These are phyloP conservation scores for Columba guinea DNA, from an alignment of 2,797 vertebrate genomes.

Conservation along the genomic window DNA sequence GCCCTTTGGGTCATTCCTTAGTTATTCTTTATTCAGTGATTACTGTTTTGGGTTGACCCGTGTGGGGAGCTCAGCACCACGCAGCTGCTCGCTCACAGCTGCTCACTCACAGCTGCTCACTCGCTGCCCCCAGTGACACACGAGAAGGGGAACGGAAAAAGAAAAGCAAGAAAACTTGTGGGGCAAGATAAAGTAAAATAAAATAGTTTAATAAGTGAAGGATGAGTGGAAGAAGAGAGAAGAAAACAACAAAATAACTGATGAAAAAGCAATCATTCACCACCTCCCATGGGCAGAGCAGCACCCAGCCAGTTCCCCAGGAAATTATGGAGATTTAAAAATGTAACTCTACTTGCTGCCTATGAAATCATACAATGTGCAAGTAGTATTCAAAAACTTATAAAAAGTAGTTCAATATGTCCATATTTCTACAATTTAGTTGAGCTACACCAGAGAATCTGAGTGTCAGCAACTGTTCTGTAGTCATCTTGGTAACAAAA, in stretches of 20 bases:
- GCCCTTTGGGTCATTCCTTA: not conserved
- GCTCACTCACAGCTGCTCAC: too few relatives aligned
- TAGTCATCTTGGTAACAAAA: not conserved
- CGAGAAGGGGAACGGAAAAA: not conserved
- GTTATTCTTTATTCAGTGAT: not conserved
- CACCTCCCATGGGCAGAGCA: rapidly evolving
- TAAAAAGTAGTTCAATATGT: not conserved
- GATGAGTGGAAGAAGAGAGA: not conserved
- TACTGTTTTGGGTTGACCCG: not conserved
- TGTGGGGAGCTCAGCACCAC: not conserved
- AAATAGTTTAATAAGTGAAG: not conserved
- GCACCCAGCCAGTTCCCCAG: not conserved
- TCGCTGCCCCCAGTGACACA: rapidly evolving
- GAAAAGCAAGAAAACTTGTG: not conserved
- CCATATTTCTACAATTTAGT: not conserved
- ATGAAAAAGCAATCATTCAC: not conserved
- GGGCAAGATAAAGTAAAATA: not conserved
- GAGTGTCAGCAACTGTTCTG: not conserved
- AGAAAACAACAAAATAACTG: not conserved
- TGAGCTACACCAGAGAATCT: not conserved
- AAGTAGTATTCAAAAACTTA: not conserved
- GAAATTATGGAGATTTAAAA: not conserved
- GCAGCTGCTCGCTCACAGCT: not conserved
- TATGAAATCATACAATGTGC: not conserved
- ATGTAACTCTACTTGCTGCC: not conserved